phyloP scores from a whole-genome alignment of 2,797 vertebrate genomes.

The Pachyuromys duprasi region DNA sequence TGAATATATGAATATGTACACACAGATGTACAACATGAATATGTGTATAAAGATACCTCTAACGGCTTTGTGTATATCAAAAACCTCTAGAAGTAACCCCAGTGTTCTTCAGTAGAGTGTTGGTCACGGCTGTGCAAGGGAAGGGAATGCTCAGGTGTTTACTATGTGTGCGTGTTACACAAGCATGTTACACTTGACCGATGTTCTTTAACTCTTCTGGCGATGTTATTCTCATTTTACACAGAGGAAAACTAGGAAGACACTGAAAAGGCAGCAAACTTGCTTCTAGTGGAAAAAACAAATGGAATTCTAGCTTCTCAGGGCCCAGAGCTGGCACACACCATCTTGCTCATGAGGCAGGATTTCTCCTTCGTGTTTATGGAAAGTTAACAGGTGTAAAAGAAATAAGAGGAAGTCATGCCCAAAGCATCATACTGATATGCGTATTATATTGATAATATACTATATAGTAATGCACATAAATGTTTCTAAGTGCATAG shows the following conservation, averaged over 20 bases:
- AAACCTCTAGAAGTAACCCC: not conserved
- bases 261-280: not conserved
- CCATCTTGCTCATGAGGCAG: not conserved
- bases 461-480: not conserved
- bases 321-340: not conserved
- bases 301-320: not conserved
- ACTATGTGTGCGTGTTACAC: not conserved
- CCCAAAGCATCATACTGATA: not conserved
- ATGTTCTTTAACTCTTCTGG: not conserved
- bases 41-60: not conserved
- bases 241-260: not conserved
- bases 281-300: not conserved
- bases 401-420: not conserved
- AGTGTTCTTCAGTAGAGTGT: not conserved
- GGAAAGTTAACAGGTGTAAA: not conserved
- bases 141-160: not conserved
- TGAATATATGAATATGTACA: not conserved
- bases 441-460: too few relatives aligned
- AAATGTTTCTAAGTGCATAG: not conserved
- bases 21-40: not conserved
- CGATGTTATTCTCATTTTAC: not conserved
- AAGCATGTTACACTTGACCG: not conserved
- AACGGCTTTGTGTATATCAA: not conserved
- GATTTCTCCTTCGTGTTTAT: not conserved
- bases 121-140: not conserved